Evolutionary conservation across 1,140 invertebrate genomes (phyloP), one percentile per base, ranked within the genome.

Genomic region (Drosophila carrolli): DNA sequence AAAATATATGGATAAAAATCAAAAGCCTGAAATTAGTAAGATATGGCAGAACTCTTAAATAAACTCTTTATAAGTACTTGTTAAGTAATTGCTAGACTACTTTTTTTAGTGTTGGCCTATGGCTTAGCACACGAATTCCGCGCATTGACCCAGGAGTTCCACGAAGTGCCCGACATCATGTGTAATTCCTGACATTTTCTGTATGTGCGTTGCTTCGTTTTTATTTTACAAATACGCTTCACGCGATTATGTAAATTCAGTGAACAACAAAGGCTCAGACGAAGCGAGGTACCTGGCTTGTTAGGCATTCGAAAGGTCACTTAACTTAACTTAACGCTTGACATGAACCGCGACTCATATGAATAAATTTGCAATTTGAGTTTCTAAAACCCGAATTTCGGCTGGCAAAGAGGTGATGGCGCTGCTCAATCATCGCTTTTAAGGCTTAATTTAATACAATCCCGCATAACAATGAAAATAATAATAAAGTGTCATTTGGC

Each of bases 221-320:
- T 88, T 89, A 88, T 83, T 88, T 88, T 83, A 82, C 83, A 86
- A 86, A 88, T 86, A 88, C 88, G 83, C 83, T 86, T 83, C 84
- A 86, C 83, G 83, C 83, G 83, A 86, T 86, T 86, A 86, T 86
- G 83, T 67, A 86, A 86, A 86, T 86, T 83, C 53, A 44, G 66
- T 79, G 58, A 75, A 68, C 61, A 68, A 68, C 65, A 68, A 68
- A 66, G 65, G 60, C 38, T 68, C 61, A 66, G 32, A 59, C 53
- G 80, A 32, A 3, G 29, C 13, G 6, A 63, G 60, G 61, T 54
- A 35, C 48, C 72, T 43, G 37, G 27, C 47, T 75, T 76, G 61
- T 47, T 68, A 58, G 73, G 72, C 48, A 48, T 75, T 73, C 61
- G 48, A 82, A 78, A 88, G 83, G 75, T 88, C 82, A 88, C 65